phyloP scores from a whole-genome alignment of 2,113 vertebrate genomes.

The Morone saxatilis region DNA sequence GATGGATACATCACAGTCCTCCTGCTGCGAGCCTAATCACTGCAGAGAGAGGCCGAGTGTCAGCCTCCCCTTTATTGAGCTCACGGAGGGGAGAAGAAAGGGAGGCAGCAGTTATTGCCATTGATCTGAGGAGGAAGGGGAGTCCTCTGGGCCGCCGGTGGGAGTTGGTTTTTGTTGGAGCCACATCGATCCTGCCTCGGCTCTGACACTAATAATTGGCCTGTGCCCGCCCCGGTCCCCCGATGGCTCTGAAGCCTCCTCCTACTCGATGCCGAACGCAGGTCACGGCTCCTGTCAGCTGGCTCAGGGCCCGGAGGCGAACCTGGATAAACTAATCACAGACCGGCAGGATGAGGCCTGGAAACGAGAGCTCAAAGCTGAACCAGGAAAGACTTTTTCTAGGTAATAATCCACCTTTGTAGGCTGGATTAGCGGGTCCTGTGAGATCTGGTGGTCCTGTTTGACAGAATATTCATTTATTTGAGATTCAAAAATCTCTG shows the following conservation, averaged over 20 bases:
- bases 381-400: not conserved
- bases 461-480: too few relatives aligned
- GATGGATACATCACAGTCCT: conserved; percentile 39
- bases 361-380: not conserved
- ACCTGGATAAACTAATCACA: not conserved
- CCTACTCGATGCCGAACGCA: not conserved
- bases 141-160: conserved; percentile 33
- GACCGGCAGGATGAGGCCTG: too few relatives aligned
- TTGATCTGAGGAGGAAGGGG: conserved; percentile 54
- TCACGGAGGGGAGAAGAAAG: conserved; percentile 14
- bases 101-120: conserved; percentile 46
- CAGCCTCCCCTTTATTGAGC: conserved; percentile 44
- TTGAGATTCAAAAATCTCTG: too few relatives aligned
- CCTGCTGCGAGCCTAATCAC: conserved; percentile 31
- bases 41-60: conserved; percentile 33
- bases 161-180: conserved; percentile 42
- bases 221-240: not conserved
- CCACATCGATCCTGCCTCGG: conserved; percentile 51
- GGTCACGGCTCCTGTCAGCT: not conserved
- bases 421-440: too few relatives aligned
- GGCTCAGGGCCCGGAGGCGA: not conserved
- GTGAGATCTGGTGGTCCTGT: too few relatives aligned
- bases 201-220: conserved; percentile 67
- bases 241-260: conserved; percentile 10
- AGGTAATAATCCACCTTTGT: not conserved